Conservation (phyloP, 2,113 vertebrate species). For the Naja naja region DNA sequence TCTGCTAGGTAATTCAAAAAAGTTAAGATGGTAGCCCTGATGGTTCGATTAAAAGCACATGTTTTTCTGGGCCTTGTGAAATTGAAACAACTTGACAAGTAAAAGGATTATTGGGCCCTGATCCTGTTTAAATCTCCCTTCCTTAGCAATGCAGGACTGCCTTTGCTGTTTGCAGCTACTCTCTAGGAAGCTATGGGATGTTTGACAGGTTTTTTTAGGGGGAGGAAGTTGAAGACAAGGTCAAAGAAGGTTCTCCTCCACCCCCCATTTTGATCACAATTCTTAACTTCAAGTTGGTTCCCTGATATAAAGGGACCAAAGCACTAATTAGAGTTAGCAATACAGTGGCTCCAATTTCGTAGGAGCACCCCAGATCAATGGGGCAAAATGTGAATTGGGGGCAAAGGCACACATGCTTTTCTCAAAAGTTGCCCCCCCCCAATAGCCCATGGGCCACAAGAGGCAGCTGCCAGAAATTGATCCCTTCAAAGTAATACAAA, state of each 20-base stretch:
- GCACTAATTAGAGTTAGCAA: neutral
- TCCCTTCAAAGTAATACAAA: neutral
- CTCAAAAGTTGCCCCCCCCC: neutral
- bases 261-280: neutral
- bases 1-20: neutral
- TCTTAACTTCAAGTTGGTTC: neutral
- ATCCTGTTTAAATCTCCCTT: neutral
- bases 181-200: neutral
- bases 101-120: constrained; percentile 23
- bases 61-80: neutral
- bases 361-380: neutral
- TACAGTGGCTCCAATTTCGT: neutral
- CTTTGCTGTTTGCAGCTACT: neutral
- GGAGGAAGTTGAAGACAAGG: neutral
- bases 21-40: neutral
- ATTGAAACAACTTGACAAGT: neutral
- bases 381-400: neutral
- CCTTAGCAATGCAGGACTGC: neutral
- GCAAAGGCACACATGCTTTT: neutral
- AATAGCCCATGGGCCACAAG: neutral
- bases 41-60: neutral
- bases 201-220: neutral
- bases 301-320: neutral
- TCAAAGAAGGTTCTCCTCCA: neutral
- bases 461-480: neutral